These are phyloP conservation scores for Pristis pectinata DNA, from an alignment of 2,797 vertebrate genomes.

Conservation along the genomic window DNA sequence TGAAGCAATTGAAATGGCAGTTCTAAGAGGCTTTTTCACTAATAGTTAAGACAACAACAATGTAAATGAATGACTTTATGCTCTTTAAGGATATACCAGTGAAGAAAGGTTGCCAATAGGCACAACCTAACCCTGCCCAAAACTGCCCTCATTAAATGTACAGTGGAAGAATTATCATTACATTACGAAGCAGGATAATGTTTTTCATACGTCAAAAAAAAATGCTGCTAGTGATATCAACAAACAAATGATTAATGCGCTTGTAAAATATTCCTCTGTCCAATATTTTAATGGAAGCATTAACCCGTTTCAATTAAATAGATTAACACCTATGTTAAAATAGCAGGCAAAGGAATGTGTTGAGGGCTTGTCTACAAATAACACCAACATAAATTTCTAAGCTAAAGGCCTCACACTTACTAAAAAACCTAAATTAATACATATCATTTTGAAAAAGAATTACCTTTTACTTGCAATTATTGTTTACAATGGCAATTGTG, in stretches of 20 bases:
- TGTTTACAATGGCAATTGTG: slow-evolving; percentile 30
- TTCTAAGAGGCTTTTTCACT: not conserved
- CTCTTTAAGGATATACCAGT: not conserved
- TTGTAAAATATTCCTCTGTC: slow-evolving; percentile 22
- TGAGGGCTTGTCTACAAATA: slow-evolving; percentile 7
- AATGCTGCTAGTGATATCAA: not conserved
- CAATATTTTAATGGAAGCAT: not conserved
- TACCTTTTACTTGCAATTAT: not conserved
- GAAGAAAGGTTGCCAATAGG: not conserved
- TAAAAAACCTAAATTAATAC: not conserved
- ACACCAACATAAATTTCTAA: slow-evolving; percentile 1
- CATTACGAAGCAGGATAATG: not conserved
- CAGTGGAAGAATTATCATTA: not conserved
- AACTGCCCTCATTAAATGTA: not conserved
- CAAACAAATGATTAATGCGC: slow-evolving; percentile 30
- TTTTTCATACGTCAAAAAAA: not conserved
- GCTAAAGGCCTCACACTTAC: not conserved
- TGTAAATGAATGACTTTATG: not conserved
- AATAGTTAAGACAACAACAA: not conserved
- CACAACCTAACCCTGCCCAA: not conserved
- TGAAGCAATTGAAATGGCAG: not conserved
- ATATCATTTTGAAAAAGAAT: not conserved
- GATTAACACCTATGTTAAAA: slow-evolving; percentile 22
- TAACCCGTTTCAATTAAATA: slow-evolving; percentile 33
- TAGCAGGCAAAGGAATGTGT: slow-evolving; percentile 23